Conservation (phyloP, 2,797 vertebrate species). For the Cheirogaleus major region DNA sequence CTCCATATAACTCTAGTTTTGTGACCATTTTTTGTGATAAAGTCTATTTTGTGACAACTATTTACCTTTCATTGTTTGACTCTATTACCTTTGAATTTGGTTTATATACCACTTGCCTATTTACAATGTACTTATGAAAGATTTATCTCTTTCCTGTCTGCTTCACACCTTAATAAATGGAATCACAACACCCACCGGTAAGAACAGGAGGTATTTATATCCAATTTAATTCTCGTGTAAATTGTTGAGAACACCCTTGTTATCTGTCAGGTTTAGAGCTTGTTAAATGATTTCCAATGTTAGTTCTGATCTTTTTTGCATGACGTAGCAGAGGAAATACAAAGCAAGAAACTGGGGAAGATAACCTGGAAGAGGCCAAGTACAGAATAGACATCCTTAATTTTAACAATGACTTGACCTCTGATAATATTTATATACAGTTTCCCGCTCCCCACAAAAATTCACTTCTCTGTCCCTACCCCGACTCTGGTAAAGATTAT, state of each 20-base stretch:
- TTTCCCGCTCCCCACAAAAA: conserved; percentile 79
- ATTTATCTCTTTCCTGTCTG: conserved; percentile 94
- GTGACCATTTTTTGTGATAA: conserved; percentile 69
- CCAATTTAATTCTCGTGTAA: conserved; percentile 88
- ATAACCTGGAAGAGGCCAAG: conserved; percentile 82
- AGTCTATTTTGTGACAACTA: conserved; percentile 76
- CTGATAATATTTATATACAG: conserved; percentile 62
- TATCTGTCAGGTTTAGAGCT: conserved; percentile 85
- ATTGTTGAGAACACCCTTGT: conserved; percentile 88
- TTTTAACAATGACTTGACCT: conserved; percentile 70
- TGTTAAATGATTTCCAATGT: conserved; percentile 85
- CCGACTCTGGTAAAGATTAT: conserved; percentile 76
- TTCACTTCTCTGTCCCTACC: conserved; percentile 71
- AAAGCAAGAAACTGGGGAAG: conserved; percentile 72
- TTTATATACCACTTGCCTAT: conserved; percentile 86
- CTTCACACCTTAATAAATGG: conserved; percentile 93
- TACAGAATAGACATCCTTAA: conserved; percentile 69
- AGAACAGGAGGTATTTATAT: conserved; percentile 98
- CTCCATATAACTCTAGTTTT: conserved; percentile 75
- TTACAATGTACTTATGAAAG: conserved; percentile 92
- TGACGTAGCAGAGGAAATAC: conserved; percentile 83
- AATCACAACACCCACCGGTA: conserved; percentile 94
- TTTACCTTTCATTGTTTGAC: conserved; percentile 80
- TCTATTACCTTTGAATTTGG: conserved; percentile 83
- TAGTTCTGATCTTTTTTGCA: conserved; percentile 84